phyloP scores from a whole-genome alignment of 2,888 invertebrate genomes.

The Drosophila villosipedis region DNA sequence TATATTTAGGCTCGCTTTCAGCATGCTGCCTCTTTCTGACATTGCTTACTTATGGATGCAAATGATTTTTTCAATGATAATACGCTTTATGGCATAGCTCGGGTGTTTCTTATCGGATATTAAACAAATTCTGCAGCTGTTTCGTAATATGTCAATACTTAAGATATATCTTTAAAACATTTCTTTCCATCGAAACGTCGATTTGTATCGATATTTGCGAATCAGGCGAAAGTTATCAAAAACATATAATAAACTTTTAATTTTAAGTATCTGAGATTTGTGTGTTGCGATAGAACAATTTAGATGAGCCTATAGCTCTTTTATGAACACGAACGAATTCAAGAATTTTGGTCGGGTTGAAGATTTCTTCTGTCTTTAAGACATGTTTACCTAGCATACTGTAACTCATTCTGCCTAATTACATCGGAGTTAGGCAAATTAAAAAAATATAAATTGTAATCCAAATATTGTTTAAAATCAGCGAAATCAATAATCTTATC shows the following conservation, averaged over 20 bases:
- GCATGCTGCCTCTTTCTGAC: not conserved
- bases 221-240: too few relatives aligned
- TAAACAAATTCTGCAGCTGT: not conserved
- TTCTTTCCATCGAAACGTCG: not conserved
- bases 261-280: not conserved
- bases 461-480: not conserved
- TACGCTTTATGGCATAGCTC: not conserved
- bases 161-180: not conserved
- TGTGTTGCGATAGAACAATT: not conserved
- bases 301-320: not conserved
- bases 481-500: not conserved
- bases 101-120: not conserved
- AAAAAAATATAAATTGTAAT: not conserved
- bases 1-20: not conserved
- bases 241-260: not conserved
- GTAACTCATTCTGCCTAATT: not conserved
- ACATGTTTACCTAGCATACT: not conserved
- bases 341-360: too few relatives aligned
- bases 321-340: not conserved
- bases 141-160: not conserved
- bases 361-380: fast-evolving
- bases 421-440: not conserved
- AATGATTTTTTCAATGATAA: not conserved
- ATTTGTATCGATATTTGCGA: not conserved
- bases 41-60: not conserved